phyloP scores from a whole-genome alignment of 1,140 invertebrate genomes.

The Callitettix versicolor region DNA sequence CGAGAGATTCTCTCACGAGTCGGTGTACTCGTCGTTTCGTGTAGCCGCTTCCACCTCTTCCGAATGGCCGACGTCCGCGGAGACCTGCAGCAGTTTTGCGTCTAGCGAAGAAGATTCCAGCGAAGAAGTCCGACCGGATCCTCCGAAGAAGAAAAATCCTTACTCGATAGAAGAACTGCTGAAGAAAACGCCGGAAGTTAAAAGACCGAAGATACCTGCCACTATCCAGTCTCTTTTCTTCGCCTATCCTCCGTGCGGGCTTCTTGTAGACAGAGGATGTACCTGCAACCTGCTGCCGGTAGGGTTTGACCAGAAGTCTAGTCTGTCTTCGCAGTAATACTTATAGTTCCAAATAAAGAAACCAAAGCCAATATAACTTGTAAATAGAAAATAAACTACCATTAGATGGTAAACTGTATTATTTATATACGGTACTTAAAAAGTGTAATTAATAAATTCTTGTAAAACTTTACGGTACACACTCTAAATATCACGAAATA shows the following conservation, averaged over 20 bases:
- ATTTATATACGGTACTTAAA: too few relatives aligned
- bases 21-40: too few relatives aligned
- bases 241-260: slow-evolving; percentile 26
- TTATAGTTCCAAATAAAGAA: too few relatives aligned
- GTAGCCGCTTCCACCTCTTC: background rate
- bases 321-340: too few relatives aligned
- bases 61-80: slow-evolving; percentile 8
- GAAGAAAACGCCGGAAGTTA: slow-evolving; percentile 42
- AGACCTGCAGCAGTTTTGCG: slow-evolving; percentile 2
- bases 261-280: slow-evolving; percentile 25
- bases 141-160: slow-evolving; percentile 57
- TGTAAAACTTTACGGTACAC: too few relatives aligned
- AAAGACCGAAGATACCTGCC: background rate
- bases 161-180: slow-evolving; percentile 78
- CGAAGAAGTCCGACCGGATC: slow-evolving; percentile 5
- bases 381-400: too few relatives aligned
- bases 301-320: too few relatives aligned
- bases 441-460: too few relatives aligned
- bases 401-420: too few relatives aligned
- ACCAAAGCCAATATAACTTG: too few relatives aligned
- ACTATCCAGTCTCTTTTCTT: slow-evolving; percentile 13
- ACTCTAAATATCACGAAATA: too few relatives aligned
- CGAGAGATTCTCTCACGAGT: background rate
- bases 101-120: background rate
- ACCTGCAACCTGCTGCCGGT: slow-evolving; percentile 19